Percentiles rank a stretch among this genome's conserved stretches.
phyloP scores from a whole-genome alignment of 2,797 vertebrate genomes.

The Lemur catta region DNA sequence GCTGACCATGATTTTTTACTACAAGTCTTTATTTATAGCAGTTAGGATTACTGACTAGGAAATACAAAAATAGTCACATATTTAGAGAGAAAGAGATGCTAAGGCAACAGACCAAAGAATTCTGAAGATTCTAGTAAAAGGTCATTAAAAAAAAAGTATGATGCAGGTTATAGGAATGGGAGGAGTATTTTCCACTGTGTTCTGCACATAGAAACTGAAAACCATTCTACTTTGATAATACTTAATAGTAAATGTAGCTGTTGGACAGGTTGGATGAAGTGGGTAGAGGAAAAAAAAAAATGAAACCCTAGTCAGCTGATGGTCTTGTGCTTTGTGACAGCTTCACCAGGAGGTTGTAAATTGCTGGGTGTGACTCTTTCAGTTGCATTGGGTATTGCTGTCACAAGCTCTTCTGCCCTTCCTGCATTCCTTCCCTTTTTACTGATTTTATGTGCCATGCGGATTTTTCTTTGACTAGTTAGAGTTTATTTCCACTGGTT shows the following conservation, averaged over 20 bases:
- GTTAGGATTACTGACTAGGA: not conserved
- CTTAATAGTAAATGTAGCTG: not conserved
- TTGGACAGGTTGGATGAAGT: not conserved
- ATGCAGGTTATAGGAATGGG: not conserved
- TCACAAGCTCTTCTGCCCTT: not conserved
- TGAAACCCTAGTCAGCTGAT: slow-evolving; percentile 67
- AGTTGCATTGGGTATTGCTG: not conserved
- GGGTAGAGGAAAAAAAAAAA: not conserved
- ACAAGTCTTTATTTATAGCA: not conserved
- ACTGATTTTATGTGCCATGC: not conserved
- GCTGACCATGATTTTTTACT: not conserved
- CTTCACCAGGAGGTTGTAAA: slow-evolving; percentile 38
- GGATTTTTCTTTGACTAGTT: not conserved
- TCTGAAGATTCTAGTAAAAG: not conserved
- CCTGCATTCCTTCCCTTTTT: slow-evolving; percentile 36
- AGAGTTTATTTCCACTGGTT: not conserved
- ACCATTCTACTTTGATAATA: not conserved
- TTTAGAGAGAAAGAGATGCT: not conserved
- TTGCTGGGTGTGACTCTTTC: not conserved
- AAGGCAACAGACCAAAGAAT: not conserved
- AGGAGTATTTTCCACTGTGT: not conserved
- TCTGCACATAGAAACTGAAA: not conserved
- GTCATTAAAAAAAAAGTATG: not conserved
- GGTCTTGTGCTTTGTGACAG: slow-evolving; percentile 73
- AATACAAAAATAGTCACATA: not conserved